These are phyloP conservation scores for Lycaena phlaeas DNA, from an alignment of 2,888 invertebrate species.

Conservation along the genomic window DNA sequence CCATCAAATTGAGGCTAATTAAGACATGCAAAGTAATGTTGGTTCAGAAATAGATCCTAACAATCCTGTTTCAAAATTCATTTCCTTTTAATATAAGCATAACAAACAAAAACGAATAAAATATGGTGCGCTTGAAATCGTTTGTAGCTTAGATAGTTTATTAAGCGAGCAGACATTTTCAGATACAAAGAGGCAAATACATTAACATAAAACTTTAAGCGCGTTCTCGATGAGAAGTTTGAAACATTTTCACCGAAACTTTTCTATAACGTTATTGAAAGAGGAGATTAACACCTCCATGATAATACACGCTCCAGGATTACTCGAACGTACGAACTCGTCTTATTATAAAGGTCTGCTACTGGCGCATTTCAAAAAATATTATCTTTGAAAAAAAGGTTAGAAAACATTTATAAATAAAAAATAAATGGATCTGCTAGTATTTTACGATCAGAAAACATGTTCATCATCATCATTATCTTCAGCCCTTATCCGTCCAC, in stretches of 20 bases:
- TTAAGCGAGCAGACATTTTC: slow-evolving; percentile 50
- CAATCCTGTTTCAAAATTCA: too few relatives aligned
- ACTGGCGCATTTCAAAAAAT: too few relatives aligned
- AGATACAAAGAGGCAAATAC: slow-evolving; percentile 64
- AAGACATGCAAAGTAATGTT: too few relatives aligned
- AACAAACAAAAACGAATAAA: slow-evolving; percentile 19
- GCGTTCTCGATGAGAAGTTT: slow-evolving; percentile 48
- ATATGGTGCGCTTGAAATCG: slow-evolving; percentile 19
- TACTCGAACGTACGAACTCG: slow-evolving; percentile 52
- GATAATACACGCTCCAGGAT: slow-evolving; percentile 62
- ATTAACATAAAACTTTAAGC: slow-evolving; percentile 62
- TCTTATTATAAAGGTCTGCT: slow-evolving; percentile 42
- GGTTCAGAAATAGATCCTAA: too few relatives aligned
- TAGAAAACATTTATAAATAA: too few relatives aligned
- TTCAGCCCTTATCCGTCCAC: too few relatives aligned
- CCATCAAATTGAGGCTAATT: too few relatives aligned
- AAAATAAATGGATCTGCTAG: too few relatives aligned
- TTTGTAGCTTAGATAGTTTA: slow-evolving; percentile 22
- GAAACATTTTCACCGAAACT: slow-evolving; percentile 63
- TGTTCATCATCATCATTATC: too few relatives aligned
- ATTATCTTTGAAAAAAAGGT: too few relatives aligned
- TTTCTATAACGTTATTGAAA: slow-evolving; percentile 69
- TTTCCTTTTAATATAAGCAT: too few relatives aligned
- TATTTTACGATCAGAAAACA: too few relatives aligned
- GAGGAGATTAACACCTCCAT: slow-evolving; percentile 63